Base-by-base conservation (phyloP, 2,113 vertebrate species). In the Strix uralensis region DNA sequence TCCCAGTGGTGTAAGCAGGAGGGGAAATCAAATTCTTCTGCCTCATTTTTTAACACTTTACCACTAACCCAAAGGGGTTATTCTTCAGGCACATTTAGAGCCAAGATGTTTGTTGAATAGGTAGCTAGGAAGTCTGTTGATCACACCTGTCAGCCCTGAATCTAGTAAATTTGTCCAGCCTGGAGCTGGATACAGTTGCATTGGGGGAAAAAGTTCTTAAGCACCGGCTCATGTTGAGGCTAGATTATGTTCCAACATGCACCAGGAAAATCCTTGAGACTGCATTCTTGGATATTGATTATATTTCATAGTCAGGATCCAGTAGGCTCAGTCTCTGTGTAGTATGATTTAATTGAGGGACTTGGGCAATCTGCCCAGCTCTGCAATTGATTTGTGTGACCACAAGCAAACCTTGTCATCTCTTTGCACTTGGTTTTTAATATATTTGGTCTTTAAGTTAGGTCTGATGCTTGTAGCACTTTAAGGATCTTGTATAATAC, bases 1-100 rank as follows among this genome's bases (percentile, higher is more conserved):
- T 97, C 92, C 94, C 94, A 77, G 92, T 61, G 78, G 49, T 95
- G 29, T 85, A 87, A 89, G 81, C 65, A 65, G 70, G 74, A 92
- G 86, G n/a, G 59, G 72, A 82, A 95, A 80, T 66, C n/a, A 75
- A 57, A 49, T 72, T 95, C 25, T 72, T 71, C n/a, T 92, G 36
- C 78, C 81, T 96, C 36, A 3, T 65, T 91, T 92, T 70, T 91
- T 85, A 82, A 38, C 49, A 4, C 40, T 92, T 81, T 65, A 32
- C 92, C 66, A 25, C 51, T 95, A 66, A 92, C 62, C 70, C 70
- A 47, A 40, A 66, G 9, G 42, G 29, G 7, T 75, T 72, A 29
- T 54, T 94, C 77, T 82, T 66, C 8, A 62, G 77, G 58, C 46
- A 16, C 5, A 0, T 72, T 81, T 89, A 78, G 72, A 90, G 55